Conservation (phyloP, 2,888 invertebrate genomes). For the Caenorhabditis imperialis region DNA sequence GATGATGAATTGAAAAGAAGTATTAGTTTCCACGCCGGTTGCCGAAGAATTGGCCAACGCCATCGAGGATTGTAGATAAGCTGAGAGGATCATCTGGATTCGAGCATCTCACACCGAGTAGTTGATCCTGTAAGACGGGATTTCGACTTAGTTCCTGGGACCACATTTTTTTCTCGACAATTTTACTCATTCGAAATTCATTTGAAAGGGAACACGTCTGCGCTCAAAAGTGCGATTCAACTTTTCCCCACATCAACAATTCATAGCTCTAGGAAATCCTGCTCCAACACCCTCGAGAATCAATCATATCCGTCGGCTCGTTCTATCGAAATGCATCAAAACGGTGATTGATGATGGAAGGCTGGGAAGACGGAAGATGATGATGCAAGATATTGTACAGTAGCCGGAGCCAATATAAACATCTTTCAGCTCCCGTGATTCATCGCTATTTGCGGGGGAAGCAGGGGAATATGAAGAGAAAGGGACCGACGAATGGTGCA, state of each 20-base stretch:
- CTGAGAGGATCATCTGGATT: constrained; percentile 77
- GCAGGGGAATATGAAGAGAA: too few relatives aligned
- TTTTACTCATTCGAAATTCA: too few relatives aligned
- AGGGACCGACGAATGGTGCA: too few relatives aligned
- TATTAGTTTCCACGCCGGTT: constrained; percentile 53
- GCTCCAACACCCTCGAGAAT: too few relatives aligned
- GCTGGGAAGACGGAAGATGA: neutral
- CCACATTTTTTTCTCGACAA: constrained; percentile 2
- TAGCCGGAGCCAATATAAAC: neutral
- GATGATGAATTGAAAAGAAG: constrained; percentile 33
- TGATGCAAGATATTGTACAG: neutral
- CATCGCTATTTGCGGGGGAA: too few relatives aligned
- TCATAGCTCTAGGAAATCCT: too few relatives aligned
- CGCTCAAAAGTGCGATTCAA: too few relatives aligned
- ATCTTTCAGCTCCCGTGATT: neutral
- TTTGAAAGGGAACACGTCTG: too few relatives aligned
- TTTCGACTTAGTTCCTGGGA: too few relatives aligned
- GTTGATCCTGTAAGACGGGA: constrained; percentile 59
- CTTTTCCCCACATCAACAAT: too few relatives aligned
- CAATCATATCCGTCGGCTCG: constrained; percentile 43
- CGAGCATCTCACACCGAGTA: constrained; percentile 70
- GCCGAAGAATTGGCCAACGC: constrained; percentile 72
- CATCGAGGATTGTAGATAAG: constrained; percentile 69
- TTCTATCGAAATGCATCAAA: constrained; percentile 53
- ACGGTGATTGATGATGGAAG: constrained; percentile 43